phyloP scores from a whole-genome alignment of 2,113 vertebrate genomes.

The Noctilio leporinus region DNA sequence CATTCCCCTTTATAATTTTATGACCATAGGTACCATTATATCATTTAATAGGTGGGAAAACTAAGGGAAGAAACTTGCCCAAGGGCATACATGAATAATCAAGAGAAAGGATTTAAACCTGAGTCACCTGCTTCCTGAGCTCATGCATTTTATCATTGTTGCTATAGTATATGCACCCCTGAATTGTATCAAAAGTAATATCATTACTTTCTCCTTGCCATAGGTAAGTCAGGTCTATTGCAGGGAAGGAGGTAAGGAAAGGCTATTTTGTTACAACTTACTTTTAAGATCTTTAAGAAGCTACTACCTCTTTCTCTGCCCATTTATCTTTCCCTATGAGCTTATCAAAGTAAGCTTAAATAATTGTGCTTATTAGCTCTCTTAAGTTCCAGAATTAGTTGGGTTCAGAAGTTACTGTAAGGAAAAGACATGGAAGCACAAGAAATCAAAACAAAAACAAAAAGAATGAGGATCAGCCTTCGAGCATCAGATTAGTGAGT shows the following conservation, averaged over 20 bases:
- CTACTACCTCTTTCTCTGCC: background rate
- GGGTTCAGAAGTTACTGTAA: background rate
- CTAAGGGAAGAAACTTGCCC: background rate
- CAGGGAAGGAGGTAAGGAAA: background rate
- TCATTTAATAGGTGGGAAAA: background rate
- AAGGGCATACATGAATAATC: background rate
- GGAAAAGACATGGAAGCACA: background rate
- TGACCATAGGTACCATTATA: no score
- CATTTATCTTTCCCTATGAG: background rate
- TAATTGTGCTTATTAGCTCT: background rate
- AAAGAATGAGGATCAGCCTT: background rate
- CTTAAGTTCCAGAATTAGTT: background rate
- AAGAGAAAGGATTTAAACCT: background rate
- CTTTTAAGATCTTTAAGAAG: background rate
- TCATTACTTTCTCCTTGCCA: background rate
- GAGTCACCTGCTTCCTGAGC: background rate
- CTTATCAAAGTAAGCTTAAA: background rate
- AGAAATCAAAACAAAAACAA: background rate
- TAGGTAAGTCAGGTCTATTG: background rate
- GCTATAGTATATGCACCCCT: background rate
- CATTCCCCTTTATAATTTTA: background rate
- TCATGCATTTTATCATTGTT: background rate
- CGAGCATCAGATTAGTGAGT: slow-evolving; percentile 15
- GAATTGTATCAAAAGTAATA: background rate
- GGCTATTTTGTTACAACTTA: background rate